A percentile compares a stretch with the other conserved stretches of the same genome.
phyloP scores from a whole-genome alignment of 1,140 invertebrate species.

The Cheumatopsyche charites region DNA sequence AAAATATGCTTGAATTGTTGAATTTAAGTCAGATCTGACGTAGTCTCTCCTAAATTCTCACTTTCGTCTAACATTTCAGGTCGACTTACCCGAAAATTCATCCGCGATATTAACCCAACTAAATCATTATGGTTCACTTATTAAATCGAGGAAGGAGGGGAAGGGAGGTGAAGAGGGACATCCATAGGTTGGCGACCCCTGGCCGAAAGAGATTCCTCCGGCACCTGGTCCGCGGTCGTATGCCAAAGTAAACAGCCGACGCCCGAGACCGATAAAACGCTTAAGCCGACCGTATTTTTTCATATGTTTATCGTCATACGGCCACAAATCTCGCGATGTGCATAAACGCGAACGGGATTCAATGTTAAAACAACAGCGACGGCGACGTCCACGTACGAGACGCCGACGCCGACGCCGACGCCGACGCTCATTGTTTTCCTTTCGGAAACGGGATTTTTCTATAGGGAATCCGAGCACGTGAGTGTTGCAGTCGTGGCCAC shows the following conservation, averaged over 20 bases:
- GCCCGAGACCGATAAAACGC: constrained; percentile 27
- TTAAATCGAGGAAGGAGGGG: no score
- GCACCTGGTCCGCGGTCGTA: constrained; percentile 18
- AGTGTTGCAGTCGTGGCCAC: no score
- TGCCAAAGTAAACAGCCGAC: constrained; percentile 34
- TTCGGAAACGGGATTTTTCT: not conserved
- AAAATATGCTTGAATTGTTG: no score
- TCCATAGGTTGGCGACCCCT: not conserved
- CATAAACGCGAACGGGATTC: constrained; percentile 11
- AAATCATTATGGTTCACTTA: no score
- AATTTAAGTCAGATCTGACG: no score
- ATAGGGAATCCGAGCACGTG: not conserved
- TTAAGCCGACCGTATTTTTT: constrained; percentile 26
- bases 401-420: not conserved
- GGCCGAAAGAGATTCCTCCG: constrained; percentile 17
- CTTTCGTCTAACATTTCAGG: no score
- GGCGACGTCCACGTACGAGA: not conserved
- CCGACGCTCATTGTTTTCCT: not conserved
- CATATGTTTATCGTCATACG: constrained; percentile 27
- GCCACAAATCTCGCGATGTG: constrained; percentile 15
- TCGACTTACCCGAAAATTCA: no score
- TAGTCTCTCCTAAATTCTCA: no score
- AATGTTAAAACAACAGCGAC: constrained; percentile 6
- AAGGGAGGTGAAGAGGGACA: no score
- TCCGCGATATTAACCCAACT: no score